Percentiles rank a stretch among this genome's conserved stretches.
Evolutionary conservation across 2,113 vertebrate species (phyloP).

Genomic region (Pachyramphus minor): DNA sequence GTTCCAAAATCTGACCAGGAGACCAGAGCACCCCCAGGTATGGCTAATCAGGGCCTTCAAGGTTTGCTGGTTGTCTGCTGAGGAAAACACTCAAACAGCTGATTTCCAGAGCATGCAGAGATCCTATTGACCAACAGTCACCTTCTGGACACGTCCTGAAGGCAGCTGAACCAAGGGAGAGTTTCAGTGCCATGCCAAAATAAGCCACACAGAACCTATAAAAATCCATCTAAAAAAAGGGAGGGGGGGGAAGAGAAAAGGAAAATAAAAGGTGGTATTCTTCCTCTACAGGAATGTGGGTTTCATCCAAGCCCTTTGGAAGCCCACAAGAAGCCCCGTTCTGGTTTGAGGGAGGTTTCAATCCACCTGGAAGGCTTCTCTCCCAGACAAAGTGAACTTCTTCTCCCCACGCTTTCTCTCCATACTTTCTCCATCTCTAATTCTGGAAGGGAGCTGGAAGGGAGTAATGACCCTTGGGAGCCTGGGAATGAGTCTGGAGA

Average conservation of each 20-base stretch:
- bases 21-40: neutral
- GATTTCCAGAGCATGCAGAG: neutral
- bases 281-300: neutral
- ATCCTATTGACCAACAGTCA: neutral
- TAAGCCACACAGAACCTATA: neutral
- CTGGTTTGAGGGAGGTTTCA: neutral
- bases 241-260: rapidly evolving
- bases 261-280: neutral
- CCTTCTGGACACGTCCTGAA: neutral
- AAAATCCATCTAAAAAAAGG: neutral
- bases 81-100: neutral
- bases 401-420: neutral
- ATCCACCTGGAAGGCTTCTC: neutral
- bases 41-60: neutral
- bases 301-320: neutral
- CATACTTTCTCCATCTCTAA: neutral
- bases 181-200: neutral
- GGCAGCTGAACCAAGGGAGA: neutral
- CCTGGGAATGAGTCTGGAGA: slow-evolving; percentile 33
- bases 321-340: neutral
- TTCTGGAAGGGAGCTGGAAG: neutral
- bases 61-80: neutral
- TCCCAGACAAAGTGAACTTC: neutral
- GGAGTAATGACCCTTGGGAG: neutral
- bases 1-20: neutral